Evolutionary conservation across 2,797 vertebrate genomes (phyloP), one percentile per base, ranked within the genome.

Genomic region (Sebastes melanostomus): DNA sequence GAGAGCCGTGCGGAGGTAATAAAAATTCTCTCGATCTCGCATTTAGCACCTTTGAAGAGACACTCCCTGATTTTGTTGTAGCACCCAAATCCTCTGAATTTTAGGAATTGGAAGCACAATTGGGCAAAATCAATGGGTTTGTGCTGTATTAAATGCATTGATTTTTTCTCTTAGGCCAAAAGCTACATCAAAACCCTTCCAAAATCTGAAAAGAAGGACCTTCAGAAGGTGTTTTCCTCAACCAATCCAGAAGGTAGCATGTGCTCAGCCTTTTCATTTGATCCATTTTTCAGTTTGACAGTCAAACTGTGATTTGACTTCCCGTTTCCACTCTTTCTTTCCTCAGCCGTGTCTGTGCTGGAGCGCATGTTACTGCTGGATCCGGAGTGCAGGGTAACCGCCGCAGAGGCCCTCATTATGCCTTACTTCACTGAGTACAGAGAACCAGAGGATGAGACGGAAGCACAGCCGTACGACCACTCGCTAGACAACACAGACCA

Each of bases 321-420:
- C 12, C 13, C 22, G 3, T 61, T 68, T 30, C 66, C 8, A 1
- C 14, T 46, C 16, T 46, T 46, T 81, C n/a, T 65, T 20, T 25
- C 30, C n/a, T 77, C 87, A 99, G 98, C 97, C 0, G 96, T 99
- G 87, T 95, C 93, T 52, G 96, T 98, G 78, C 90, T 99, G 91
- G 98, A 99, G 89, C 96, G 94, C 71, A 99, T 99, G 98, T 88
- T 99, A 56, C 92, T 99, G 80, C 93, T 99, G 84, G 98, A 99
- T 61, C 97, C 97, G 0, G 97, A 98, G 76, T 95, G 95, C 86
- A 94, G 98, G 81, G 93, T 96, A 70, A 98, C 96, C 0, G 98
- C 98, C 0, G 95, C 96, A 0, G 96, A 97, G 83, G 97, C 97
- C 1, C 93, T 99, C 80, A 59, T 83, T 4, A 94, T 98, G 92